Percentiles rank a stretch among this genome's conserved stretches.
These are phyloP conservation scores for Drosophila kohkoa DNA, from an alignment of 1,140 invertebrate genomes.

Conservation along the genomic window DNA sequence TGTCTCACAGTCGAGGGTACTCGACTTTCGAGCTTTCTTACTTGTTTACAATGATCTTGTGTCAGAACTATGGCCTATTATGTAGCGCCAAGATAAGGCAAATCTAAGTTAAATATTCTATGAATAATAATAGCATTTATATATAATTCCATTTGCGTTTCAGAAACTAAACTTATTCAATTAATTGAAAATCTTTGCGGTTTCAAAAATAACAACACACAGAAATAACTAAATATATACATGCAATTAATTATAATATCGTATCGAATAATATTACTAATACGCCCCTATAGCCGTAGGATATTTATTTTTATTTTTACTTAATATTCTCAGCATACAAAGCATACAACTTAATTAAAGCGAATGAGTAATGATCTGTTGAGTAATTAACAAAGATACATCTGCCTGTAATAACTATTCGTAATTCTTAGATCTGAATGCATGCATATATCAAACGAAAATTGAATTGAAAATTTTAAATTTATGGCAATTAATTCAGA, in stretches of 20 bases:
- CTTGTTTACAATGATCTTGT: too few species aligned
- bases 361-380: not conserved
- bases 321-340: not conserved
- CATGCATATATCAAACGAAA: slow-evolving; percentile 9
- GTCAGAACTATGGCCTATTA: not conserved
- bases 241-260: not conserved
- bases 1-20: too few species aligned
- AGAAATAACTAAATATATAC: not conserved
- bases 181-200: too few species aligned
- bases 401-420: slow-evolving; percentile 4
- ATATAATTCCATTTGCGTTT: too few species aligned
- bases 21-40: too few species aligned
- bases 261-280: not conserved
- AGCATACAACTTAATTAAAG: slow-evolving; percentile 1
- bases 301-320: too few species aligned
- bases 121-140: not conserved
- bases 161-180: too few species aligned
- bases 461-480: slow-evolving; percentile 3
- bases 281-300: not conserved
- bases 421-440: not conserved
- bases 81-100: not conserved
- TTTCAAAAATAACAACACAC: too few species aligned
- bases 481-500: slow-evolving; percentile 4
- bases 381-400: not conserved
- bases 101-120: not conserved